phyloP scores from a whole-genome alignment of 2,113 vertebrate genomes.

The Agapornis roseicollis region DNA sequence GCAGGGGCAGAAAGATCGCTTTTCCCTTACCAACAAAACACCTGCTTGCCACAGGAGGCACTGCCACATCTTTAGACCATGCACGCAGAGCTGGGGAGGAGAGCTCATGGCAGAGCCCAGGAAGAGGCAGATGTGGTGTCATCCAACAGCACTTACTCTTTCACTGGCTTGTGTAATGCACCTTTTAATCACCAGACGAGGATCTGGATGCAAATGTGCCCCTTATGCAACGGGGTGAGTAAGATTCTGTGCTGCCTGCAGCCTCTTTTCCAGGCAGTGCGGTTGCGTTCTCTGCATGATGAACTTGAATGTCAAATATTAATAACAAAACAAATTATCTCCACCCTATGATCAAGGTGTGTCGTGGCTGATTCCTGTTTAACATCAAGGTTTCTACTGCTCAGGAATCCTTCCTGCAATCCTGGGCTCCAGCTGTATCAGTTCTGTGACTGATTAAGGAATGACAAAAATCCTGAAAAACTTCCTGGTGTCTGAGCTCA shows the following conservation, averaged over 20 bases:
- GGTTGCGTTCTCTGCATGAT: constrained; percentile 36
- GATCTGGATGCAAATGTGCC: constrained; percentile 56
- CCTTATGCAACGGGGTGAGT: constrained; percentile 66
- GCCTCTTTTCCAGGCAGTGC: constrained; percentile 35
- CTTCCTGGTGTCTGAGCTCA: neutral
- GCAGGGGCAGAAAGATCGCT: neutral
- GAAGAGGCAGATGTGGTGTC: neutral
- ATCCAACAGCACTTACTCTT: neutral
- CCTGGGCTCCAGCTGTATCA: neutral
- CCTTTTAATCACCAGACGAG: constrained; percentile 37
- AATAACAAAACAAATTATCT: constrained; percentile 69
- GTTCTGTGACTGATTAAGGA: constrained; percentile 42
- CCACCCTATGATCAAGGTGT: constrained; percentile 71
- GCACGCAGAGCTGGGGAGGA: neutral
- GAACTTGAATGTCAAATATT: constrained; percentile 46
- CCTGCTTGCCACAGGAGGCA: neutral
- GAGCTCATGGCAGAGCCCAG: neutral
- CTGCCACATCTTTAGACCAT: rapidly evolving
- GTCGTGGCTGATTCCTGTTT: constrained; percentile 17
- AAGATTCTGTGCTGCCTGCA: constrained; percentile 53
- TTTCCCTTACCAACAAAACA: neutral
- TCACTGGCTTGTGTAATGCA: constrained; percentile 54
- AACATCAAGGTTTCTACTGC: constrained; percentile 54
- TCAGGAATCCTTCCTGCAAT: constrained; percentile 37
- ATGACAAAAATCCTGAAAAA: constrained; percentile 62